Evolutionary conservation across 2,888 invertebrate species (phyloP).

Genomic region (Xestia xanthographa): DNA sequence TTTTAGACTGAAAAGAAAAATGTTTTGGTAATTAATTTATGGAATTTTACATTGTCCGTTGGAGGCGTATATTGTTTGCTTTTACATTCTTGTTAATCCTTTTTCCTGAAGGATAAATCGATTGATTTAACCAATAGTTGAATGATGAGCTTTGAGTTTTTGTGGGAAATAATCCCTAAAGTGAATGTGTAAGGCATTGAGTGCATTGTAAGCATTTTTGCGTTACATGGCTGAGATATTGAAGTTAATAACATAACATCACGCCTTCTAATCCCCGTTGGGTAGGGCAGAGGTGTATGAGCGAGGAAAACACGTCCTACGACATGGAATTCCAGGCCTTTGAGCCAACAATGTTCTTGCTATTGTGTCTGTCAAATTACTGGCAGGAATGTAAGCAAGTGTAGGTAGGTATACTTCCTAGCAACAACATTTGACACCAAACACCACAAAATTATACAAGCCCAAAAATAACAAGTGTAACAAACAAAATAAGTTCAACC

Average conservation of each 20-base stretch:
- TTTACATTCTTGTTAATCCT: not conserved
- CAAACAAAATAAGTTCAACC: conserved; percentile 49
- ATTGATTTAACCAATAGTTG: not conserved
- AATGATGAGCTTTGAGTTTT: not conserved
- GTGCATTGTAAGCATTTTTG: too few relatives aligned
- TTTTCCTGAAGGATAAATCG: not conserved
- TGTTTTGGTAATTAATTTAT: conserved; percentile 3
- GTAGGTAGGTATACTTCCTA: not conserved
- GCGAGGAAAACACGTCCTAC: not conserved
- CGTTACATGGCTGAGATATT: too few relatives aligned
- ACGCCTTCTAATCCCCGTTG: too few relatives aligned
- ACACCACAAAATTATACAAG: conserved; percentile 11
- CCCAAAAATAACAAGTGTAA: conserved; percentile 16
- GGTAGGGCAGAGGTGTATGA: too few relatives aligned
- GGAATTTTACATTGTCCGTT: not conserved
- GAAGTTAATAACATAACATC: too few relatives aligned
- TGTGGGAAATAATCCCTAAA: not conserved
- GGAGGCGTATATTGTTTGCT: not conserved
- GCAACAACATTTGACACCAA: conserved; percentile 12
- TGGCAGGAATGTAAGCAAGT: not conserved
- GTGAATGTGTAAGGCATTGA: too few relatives aligned
- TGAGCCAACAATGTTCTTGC: not conserved
- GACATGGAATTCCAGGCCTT: not conserved
- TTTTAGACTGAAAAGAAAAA: conserved; percentile 4
- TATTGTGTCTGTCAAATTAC: not conserved